Evolutionary conservation across 2,113 vertebrate genomes (phyloP).

Genomic region (Salvator merianae): DNA sequence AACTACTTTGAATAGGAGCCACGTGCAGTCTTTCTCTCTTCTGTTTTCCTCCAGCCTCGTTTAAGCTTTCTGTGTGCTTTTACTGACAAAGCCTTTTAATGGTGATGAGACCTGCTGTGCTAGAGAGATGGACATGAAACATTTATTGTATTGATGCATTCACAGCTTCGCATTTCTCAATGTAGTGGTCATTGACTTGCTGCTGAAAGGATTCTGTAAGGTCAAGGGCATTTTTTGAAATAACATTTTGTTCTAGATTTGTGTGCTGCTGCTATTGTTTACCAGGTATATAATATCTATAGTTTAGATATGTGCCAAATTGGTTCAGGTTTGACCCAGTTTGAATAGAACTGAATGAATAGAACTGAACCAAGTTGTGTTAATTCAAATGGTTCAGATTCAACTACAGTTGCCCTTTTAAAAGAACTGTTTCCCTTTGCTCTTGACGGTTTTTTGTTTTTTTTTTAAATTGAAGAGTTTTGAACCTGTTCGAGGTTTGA

Average conservation of each 20-base stretch:
- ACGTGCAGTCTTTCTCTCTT: neutral
- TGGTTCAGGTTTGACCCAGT: no score
- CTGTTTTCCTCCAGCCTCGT: neutral
- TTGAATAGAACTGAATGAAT: no score
- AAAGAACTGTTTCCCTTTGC: no score
- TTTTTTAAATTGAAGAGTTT: no score
- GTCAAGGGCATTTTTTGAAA: conserved; percentile 3
- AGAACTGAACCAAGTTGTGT: no score
- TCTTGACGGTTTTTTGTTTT: no score
- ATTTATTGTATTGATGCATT: neutral
- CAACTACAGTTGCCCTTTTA: no score
- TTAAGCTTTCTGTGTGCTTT: neutral
- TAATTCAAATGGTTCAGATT: no score
- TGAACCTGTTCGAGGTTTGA: no score
- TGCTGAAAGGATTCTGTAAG: neutral
- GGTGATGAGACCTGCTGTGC: neutral
- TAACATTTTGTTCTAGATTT: neutral
- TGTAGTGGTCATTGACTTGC: neutral
- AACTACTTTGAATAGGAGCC: neutral
- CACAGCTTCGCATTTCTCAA: neutral
- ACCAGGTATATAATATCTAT: neutral
- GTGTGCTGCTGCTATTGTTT: neutral
- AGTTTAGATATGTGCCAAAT: no score
- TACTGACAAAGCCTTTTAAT: neutral
- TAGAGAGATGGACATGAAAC: neutral